A percentile compares a stretch with the other conserved stretches of the same genome.
phyloP scores from a whole-genome alignment of 2,113 vertebrate genomes.

The Tragelaphus scriptus region DNA sequence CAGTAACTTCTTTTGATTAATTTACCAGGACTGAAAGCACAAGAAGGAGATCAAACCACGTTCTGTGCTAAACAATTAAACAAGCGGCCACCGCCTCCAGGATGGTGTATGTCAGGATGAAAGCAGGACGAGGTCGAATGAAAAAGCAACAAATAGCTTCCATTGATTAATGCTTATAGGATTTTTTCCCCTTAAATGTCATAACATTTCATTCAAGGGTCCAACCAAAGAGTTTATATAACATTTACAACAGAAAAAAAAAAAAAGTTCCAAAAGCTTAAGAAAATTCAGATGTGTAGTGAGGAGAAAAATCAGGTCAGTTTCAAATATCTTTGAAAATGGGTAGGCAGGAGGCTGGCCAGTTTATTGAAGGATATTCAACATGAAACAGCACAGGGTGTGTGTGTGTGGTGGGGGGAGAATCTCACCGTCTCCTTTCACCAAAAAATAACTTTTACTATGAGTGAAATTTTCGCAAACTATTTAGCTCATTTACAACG shows the following conservation, averaged over 20 bases:
- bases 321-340: background rate
- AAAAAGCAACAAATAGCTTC: constrained; percentile 73
- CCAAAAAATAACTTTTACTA: background rate
- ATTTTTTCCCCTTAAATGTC: constrained; percentile 62
- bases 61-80: constrained; percentile 69
- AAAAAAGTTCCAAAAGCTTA: constrained; percentile 62
- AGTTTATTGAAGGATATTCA: background rate
- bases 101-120: constrained; percentile 60
- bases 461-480: background rate
- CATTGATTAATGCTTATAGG: constrained; percentile 74
- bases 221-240: constrained; percentile 64
- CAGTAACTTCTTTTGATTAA: constrained; percentile 78
- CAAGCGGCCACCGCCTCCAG: constrained; percentile 37
- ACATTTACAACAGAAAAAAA: constrained; percentile 69
- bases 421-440: background rate
- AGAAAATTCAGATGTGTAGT: constrained; percentile 61
- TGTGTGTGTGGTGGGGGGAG: background rate
- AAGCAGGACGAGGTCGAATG: constrained; percentile 65
- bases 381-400: background rate
- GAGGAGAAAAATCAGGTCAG: constrained; percentile 61
- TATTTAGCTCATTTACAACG: background rate
- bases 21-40: constrained; percentile 72
- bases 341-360: background rate
- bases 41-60: constrained; percentile 74
- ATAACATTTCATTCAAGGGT: constrained; percentile 64